Evolutionary conservation across 2,797 vertebrate species (phyloP), one percentile per base, ranked within the genome.

Genomic region (Hippocampus kuda): DNA sequence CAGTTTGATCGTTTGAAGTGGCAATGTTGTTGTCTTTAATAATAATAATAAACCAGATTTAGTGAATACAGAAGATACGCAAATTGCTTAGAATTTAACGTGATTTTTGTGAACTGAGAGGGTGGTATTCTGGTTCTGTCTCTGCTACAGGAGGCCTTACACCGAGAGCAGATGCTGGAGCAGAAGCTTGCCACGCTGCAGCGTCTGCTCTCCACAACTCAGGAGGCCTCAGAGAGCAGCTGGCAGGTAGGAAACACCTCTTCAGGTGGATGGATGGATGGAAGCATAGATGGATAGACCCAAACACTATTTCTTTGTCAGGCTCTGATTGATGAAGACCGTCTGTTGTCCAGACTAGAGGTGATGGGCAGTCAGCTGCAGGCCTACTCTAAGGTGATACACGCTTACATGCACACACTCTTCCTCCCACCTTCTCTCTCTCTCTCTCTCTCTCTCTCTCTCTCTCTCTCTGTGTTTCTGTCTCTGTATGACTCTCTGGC

Each of bases 161-260:
- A 99, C 89, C 90, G 97, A 91, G 97, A 99, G 91, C 97, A 99
- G 93, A 99, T 99, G 97, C 90, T 99, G 92, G 97, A 99, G 91
- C 96, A 99, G 91, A 99, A 99, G 89, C 79, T 99, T 78, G 97
- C 96, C 84, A 98, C 97, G 5, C 93, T 99, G 87, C 97, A 99
- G 88, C 91, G 96, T 76, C 89, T 99, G 67, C 88, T 99, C 77
- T 91, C 94, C 90, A 93, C 91, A 84, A 99, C 97, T 16, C 97
- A 99, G 86, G 96, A 99, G 88, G 97, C 96, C 81, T 99, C 96
- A 4, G 95, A 98, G 92, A 98, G 94, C 89, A 97, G 97, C 92
- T 99, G 97, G 96, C 97, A 99, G 97, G 97, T 99, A 79, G 30
- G 68, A 72, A 54, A 60, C 20, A 44, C 2, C 12, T 65, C 20